These are phyloP conservation scores for Acrossocheilus wenchowensis DNA, from an alignment of 2,797 vertebrate species.

Conservation along the genomic window DNA sequence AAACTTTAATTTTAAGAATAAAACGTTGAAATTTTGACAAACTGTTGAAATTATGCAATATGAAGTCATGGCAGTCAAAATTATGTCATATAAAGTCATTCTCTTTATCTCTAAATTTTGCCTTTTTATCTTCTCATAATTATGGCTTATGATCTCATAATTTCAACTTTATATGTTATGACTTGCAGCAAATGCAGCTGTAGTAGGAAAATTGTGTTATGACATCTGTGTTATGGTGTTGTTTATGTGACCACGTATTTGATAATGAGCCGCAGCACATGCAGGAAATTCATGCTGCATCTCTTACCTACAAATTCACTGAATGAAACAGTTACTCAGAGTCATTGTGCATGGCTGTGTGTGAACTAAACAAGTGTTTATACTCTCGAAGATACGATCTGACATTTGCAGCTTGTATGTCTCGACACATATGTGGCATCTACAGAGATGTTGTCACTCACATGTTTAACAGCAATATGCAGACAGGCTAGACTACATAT, in stretches of 20 bases:
- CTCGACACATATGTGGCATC: background rate
- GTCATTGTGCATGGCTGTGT: background rate
- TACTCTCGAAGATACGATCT: constrained; percentile 12
- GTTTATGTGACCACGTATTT: constrained; percentile 11
- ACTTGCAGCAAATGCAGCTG: background rate
- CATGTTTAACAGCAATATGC: background rate
- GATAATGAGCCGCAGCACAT: constrained; percentile 14
- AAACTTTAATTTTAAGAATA: no score
- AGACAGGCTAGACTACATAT: background rate
- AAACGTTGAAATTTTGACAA: background rate
- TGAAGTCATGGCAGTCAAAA: background rate
- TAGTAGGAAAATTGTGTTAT: background rate
- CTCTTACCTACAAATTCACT: background rate
- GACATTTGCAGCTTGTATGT: constrained; percentile 25
- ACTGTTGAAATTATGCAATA: background rate
- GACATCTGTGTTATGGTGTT: constrained; percentile 19
- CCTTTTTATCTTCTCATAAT: background rate
- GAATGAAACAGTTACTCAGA: constrained; percentile 15
- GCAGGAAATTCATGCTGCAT: constrained; percentile 18
- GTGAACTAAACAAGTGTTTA: background rate
- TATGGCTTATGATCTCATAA: background rate
- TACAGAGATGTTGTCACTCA: background rate
- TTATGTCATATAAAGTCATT: background rate
- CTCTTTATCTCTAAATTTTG: background rate
- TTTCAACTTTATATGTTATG: background rate